Evolutionary conservation across 2,797 vertebrate species (phyloP), one percentile per base, ranked within the genome.

Genomic region (Bradypodion ventrale): DNA sequence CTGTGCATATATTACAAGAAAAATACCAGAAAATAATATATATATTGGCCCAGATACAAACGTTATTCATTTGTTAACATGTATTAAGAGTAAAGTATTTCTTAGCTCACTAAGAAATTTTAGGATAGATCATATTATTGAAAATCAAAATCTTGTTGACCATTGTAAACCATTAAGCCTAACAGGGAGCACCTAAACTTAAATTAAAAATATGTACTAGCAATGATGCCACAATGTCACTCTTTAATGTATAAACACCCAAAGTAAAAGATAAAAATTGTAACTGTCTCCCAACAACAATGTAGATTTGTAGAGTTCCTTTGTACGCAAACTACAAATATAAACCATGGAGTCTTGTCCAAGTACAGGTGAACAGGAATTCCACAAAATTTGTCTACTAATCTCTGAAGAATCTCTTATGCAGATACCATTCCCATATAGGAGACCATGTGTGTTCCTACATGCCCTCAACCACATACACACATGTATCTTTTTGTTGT

Each of bases 181-280:
- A 72, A 78, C 82, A 32, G 76, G 27, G 29, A 56, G 72, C 81
- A 73, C 68, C 60, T 74, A 4, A 60, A 37, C 49, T 70, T n/a
- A 81, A 27, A 78, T n/a, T 78, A 89, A 21, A 73, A 70, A 8
- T 25, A 42, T 78, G 6, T 56, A 81, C 84, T 77, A 85, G 46
- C 73, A 52, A 78, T 82, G 27, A 5, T 84, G 77, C 42, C 21
- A 74, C 37, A 70, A 75, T 6, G 68, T 84, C n/a, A n/a, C n/a
- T n/a, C n/a, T 59, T 0, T 32, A 27, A 46, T 44, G 16, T 78
- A 23, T 62, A 80, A 89, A 85, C 56, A 70, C 0, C 65, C 27
- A 74, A 90, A 80, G 29, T 35, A 19, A 87, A 78, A 59, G 52
- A 66, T 85, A 60, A 37, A 49, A 75, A 73, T 81, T 27, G 0